Percentiles rank a stretch among this genome's conserved stretches.
Conservation (phyloP, 2,113 vertebrate genomes). For the Amblyopsis rosae region DNA sequence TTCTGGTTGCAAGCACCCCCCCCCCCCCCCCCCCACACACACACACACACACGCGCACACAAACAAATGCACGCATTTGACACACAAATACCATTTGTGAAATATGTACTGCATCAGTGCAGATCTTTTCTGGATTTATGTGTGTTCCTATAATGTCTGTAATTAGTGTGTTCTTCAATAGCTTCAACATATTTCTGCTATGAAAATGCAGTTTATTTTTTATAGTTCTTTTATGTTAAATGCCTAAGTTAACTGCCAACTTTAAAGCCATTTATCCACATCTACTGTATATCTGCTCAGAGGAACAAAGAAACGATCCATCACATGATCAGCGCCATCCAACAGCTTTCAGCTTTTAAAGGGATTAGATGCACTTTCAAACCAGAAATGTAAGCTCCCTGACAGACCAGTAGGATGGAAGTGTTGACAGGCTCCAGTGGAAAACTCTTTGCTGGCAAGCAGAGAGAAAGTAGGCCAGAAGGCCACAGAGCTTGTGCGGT, state of each 20-base stretch:
- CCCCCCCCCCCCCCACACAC: too few species aligned
- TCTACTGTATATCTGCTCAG: slow-evolving; percentile 45
- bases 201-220: slow-evolving; percentile 20
- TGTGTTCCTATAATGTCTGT: not conserved
- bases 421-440: slow-evolving; percentile 49
- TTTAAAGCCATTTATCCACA: slow-evolving; percentile 37
- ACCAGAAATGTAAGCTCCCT: slow-evolving; percentile 61
- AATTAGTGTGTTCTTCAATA: not conserved
- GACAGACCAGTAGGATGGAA: slow-evolving; percentile 68
- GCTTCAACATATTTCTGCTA: slow-evolving; percentile 18
- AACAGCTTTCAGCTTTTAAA: slow-evolving; percentile 77
- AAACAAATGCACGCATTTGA: not conserved
- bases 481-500: slow-evolving; percentile 41
- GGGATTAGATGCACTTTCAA: slow-evolving; percentile 84
- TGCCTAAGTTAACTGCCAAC: slow-evolving; percentile 7
- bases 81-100: too few species aligned
- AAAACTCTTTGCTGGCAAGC: slow-evolving; percentile 47
- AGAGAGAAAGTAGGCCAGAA: slow-evolving; percentile 54
- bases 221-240: slow-evolving; percentile 4
- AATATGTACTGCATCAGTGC: not conserved
- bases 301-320: slow-evolving; percentile 60
- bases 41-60: not conserved
- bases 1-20: too few species aligned
- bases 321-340: slow-evolving; percentile 78
- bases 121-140: not conserved